A percentile compares a stretch with the other conserved stretches of the same genome.
These are phyloP conservation scores for Oscheius onirici DNA, from an alignment of 2,888 invertebrate species.

Conservation along the genomic window DNA sequence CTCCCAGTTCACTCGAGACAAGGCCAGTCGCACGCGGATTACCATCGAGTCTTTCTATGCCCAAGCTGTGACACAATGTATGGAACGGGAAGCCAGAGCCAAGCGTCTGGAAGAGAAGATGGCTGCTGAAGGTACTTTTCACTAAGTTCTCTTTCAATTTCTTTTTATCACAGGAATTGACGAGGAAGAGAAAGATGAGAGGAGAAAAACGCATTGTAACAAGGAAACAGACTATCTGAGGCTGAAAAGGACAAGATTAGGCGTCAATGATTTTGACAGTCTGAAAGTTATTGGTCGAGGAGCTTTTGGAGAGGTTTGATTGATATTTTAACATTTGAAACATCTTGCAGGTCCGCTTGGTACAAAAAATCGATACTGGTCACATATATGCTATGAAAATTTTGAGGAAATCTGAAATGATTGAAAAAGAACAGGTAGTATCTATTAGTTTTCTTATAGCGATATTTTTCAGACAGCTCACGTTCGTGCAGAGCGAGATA, in stretches of 20 bases:
- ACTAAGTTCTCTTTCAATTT: conserved; percentile 10
- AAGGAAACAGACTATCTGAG: conserved; percentile 98
- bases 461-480: conserved; percentile 65
- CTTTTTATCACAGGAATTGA: conserved; percentile 42
- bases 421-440: conserved; percentile 91
- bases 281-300: conserved; percentile 81
- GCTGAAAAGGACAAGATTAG: conserved; percentile 81
- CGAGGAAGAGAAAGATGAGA: conserved; percentile 82
- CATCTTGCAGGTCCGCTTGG: conserved; percentile 82
- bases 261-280: conserved; percentile 97
- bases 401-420: conserved; percentile 96
- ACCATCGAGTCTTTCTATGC: conserved; percentile 99
- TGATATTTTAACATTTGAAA: background rate
- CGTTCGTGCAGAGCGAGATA: conserved; percentile 90
- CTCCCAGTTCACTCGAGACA: conserved; percentile 34
- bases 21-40: conserved; percentile 87
- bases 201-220: conserved; percentile 92
- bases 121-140: conserved; percentile 83
- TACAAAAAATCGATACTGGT: conserved; percentile 99
- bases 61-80: conserved; percentile 88
- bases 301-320: conserved; percentile 75
- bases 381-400: conserved; percentile 99
- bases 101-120: conserved; percentile 87
- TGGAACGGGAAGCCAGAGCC: conserved; percentile 88
- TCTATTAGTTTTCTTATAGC: background rate